Evolutionary conservation across 23 tunicate species (phyloP).

Genomic region (Ciona savignyi): DNA sequence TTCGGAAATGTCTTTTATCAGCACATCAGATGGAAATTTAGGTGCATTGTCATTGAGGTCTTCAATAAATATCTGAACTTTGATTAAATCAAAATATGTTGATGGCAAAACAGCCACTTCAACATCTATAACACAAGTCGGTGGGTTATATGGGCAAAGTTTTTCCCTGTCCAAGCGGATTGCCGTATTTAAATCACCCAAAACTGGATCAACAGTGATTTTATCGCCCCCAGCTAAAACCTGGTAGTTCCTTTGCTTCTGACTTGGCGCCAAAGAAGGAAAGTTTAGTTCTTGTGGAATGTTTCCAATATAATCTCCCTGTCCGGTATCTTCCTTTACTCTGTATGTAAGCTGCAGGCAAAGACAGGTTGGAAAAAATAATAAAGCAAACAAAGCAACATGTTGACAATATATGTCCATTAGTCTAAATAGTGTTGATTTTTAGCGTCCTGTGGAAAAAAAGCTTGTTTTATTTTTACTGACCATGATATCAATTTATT

Average conservation of each 20-base stretch:
- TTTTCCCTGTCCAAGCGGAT: constrained; percentile 47
- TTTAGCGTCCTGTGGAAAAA: no score
- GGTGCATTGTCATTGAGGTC: constrained; percentile 83
- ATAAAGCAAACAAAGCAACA: not conserved
- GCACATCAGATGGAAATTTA: constrained; percentile 29
- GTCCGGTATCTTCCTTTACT: not conserved
- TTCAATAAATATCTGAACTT: constrained; percentile 30
- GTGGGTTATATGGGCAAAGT: constrained; percentile 59
- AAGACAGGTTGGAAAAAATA: not conserved
- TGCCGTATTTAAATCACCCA: constrained; percentile 41
- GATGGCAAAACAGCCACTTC: constrained; percentile 37
- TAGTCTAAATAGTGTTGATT: no score
- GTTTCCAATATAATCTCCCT: not conserved
- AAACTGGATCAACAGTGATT: constrained; percentile 11
- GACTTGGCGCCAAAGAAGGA: constrained; percentile 11
- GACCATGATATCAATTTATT: no score
- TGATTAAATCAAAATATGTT: constrained; percentile 15
- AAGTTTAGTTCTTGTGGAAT: constrained; percentile 44
- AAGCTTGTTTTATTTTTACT: no score
- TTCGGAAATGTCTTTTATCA: constrained; percentile 68
- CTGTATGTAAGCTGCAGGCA: not conserved
- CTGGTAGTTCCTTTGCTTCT: constrained; percentile 11
- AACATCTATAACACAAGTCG: constrained; percentile 40
- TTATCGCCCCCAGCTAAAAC: constrained; percentile 37
- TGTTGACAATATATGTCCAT: no score